Evolutionary conservation across 2,888 invertebrate genomes (phyloP).

Genomic region (Lepas anatifera): DNA sequence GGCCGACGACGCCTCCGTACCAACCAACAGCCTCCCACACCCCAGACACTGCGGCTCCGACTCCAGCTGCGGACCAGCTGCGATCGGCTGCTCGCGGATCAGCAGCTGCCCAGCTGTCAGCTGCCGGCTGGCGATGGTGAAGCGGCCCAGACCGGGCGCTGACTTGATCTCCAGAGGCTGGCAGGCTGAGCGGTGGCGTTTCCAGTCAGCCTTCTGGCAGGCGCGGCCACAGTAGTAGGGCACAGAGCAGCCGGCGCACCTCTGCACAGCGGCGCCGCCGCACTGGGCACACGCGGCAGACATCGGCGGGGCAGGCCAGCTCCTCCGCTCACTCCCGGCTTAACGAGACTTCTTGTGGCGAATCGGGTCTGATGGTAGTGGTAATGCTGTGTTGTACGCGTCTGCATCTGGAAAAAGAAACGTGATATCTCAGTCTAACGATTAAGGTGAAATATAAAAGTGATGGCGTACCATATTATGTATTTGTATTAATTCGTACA

Average conservation of each 20-base stretch:
- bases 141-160: neutral
- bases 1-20: neutral
- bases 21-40: neutral
- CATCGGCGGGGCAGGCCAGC: too few species aligned
- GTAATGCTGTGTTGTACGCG: too few species aligned
- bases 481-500: too few species aligned
- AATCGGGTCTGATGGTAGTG: too few species aligned
- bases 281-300: neutral
- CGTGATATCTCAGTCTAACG: too few species aligned
- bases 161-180: neutral
- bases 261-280: neutral
- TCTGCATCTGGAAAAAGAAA: too few species aligned
- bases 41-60: conserved; percentile 6
- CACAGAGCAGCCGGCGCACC: neutral
- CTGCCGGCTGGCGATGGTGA: neutral
- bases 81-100: neutral
- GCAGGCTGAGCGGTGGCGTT: neutral
- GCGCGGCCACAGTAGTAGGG: conserved; percentile 1
- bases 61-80: neutral
- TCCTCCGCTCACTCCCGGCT: too few species aligned
- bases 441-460: too few species aligned
- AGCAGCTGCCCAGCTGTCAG: neutral
- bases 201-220: conserved; percentile 5
- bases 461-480: too few species aligned
- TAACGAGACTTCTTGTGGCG: too few species aligned